Base-by-base conservation (phyloP, 2,888 invertebrate species). In the Torymus aiolomorphi region DNA sequence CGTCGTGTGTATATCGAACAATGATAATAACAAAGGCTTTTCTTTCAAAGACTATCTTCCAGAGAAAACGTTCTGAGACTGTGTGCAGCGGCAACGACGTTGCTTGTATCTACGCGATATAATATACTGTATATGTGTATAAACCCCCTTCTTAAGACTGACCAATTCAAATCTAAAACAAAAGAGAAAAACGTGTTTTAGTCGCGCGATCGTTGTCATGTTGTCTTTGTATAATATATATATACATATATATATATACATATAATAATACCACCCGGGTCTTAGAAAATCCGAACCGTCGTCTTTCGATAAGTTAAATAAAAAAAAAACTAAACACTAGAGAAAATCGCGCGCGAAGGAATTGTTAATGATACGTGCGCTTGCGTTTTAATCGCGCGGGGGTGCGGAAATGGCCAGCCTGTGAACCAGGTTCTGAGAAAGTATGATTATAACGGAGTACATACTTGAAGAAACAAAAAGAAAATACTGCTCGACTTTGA, bases 91-190 rank as follows among this genome's bases (percentile, higher is more conserved):
- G 20, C 42, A 0, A 42, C 42, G 42, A 42, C 42, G 42, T 42
- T 42, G 42, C 62, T 69, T 69, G 76, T 42, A 54, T 70, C 61
- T 75, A 62, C 42, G 42, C 42, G 42, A 42, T 42, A 42, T 42
- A 42, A 42, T 42, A 42, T 42, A 42, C 42, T 42, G 42, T 42
- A 42, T 42, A 42, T 42, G 42, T 42, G 42, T 42, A 63, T 51
- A 57, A 78, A 69, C 66, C 59, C 71, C 65, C 62, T 63, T 78
- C 62, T 71, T 74, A 80, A 80, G 75, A 80, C 79, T 80, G 79
- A 80, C 52, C 59, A 54, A 65, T 61, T 66, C 18, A 78, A 67
- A 78, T 54, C 67, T 73, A 24, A 13, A 62, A 24, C 13, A 11
- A 51, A 49, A 42, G 59, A 16, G 49, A 59, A 24, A 72, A 18